Base-by-base conservation (phyloP, 2,888 invertebrate genomes). In the Cordylochernes scorpioides region DNA sequence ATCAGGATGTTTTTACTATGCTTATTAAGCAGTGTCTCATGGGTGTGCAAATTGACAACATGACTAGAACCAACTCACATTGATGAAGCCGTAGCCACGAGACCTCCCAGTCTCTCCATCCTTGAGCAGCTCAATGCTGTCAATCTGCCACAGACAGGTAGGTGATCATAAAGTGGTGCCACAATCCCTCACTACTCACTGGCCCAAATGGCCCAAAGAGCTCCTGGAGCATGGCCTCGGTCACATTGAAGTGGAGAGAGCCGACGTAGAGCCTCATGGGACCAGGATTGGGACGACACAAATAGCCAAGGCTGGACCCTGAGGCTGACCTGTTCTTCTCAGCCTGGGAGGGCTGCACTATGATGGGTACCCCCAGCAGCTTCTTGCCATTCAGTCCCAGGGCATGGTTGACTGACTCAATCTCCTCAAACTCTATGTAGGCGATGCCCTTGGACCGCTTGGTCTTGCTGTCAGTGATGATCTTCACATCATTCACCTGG, bases 391-490 rank as follows among this genome's bases (percentile, higher is more conserved):
- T 80, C 35, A 99, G 60, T 17, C 88, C 94, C 38, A 99, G 58
- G 14, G 91, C 94, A 32, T 35, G 21, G 3, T 16, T 25, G 21
- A 94, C 94, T 37, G 88, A 84, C 58, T 94, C 91, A 1, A 86
- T 78, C 59, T 94, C 91, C 54, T 75, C 74, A 52, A 97, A 99
- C 58, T 99, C 97, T 35, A 99, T 86, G 51, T 99, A 99, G 9
- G 94, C 82, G 46, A 99, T 94, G 25, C 97, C 97, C 57, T 99
- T 99, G 48, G 94, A 94, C 42, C 94, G 62, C 49, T 94, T 68
- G 1, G 97, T 99, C 57, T 94, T 91, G 56, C 91, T 94, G 57
- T 97, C 97, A 32, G 88, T 91, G 33, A 99, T 99, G 44, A 99
- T 68, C 46, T 94, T 65, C 13, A 99, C 97, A 60, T 99, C 97